Evolutionary conservation across 2,888 invertebrate genomes (phyloP).

Genomic region (Phengaris arion): DNA sequence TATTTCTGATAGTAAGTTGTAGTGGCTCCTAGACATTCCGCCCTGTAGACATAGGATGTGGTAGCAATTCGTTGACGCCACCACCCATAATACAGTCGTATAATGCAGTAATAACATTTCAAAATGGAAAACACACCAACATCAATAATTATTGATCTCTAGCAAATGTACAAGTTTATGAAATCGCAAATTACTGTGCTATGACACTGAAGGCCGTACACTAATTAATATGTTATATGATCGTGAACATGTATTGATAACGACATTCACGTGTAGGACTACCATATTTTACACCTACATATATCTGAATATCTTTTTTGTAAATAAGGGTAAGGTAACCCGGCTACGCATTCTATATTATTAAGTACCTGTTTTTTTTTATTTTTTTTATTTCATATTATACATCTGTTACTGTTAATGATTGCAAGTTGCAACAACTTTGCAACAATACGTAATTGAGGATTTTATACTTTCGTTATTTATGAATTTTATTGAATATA

Average conservation of each 20-base stretch:
- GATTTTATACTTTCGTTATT: no score
- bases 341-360: no score
- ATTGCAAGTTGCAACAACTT: no score
- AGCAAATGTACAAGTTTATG: background rate
- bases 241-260: background rate
- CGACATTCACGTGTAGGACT: background rate
- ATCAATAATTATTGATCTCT: background rate
- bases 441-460: no score
- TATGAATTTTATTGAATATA: no score
- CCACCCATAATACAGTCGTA: background rate
- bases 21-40: conserved; percentile 11
- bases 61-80: background rate
- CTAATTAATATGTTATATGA: background rate
- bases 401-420: no score
- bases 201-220: background rate
- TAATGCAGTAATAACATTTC: background rate
- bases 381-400: no score
- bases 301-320: no score
- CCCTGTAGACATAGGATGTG: background rate
- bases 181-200: background rate
- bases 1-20: background rate
- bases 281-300: background rate
- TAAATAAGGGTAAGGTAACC: no score
- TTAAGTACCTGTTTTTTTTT: no score
- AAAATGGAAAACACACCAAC: background rate